These are phyloP conservation scores for Andrena hattorfiana DNA, from an alignment of 2,888 invertebrate species.

Conservation along the genomic window DNA sequence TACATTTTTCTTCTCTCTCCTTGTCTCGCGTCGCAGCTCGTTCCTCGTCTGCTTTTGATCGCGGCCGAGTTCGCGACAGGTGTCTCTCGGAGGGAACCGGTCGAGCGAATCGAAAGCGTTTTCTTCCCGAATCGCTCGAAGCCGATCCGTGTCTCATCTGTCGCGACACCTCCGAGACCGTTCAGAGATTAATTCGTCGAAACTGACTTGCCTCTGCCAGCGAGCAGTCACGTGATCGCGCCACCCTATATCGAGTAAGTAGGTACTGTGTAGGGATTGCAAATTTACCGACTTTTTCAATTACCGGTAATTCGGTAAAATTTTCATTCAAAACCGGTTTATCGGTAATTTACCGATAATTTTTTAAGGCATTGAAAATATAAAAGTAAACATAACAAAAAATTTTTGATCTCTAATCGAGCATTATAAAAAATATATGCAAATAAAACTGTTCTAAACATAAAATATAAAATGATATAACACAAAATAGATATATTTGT, in stretches of 20 bases:
- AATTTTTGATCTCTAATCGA: too few relatives aligned
- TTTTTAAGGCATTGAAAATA: too few relatives aligned
- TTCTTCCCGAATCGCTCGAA: conserved; percentile 64
- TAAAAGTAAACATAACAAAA: too few relatives aligned
- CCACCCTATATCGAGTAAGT: not conserved
- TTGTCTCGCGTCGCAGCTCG: conserved; percentile 2
- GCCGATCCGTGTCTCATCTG: conserved; percentile 18
- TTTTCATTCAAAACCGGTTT: too few relatives aligned
- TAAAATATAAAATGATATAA: too few relatives aligned
- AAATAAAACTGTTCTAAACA: too few relatives aligned
- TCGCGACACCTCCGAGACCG: conserved; percentile 12
- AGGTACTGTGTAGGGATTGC: too few relatives aligned
- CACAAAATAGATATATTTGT: too few relatives aligned
- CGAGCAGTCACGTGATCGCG: not conserved
- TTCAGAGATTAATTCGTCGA: conserved; percentile 24
- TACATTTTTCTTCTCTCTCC: conserved; percentile 10
- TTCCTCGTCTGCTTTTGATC: conserved; percentile 14
- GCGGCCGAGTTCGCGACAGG: conserved; percentile 57
- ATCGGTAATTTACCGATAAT: too few relatives aligned
- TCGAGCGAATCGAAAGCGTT: conserved; percentile 64
- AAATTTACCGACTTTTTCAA: too few relatives aligned
- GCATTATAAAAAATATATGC: too few relatives aligned
- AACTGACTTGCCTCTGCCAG: not conserved
- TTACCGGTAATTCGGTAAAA: too few relatives aligned
- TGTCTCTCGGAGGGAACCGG: conserved; percentile 62